Evolutionary conservation across 2,797 vertebrate genomes (phyloP).

Genomic region (Rhinoraja longicauda): DNA sequence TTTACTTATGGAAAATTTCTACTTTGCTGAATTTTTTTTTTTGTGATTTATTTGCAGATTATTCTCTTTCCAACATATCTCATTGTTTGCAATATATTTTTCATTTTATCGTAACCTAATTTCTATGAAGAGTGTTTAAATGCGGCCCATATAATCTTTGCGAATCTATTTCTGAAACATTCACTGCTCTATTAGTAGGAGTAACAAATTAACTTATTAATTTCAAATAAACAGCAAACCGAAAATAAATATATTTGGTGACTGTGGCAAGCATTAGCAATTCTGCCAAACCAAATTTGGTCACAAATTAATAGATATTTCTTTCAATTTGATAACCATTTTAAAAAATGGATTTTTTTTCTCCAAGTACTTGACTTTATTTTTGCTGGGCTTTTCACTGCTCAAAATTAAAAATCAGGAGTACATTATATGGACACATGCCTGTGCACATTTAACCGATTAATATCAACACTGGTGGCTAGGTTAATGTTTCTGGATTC

Average conservation of each 20-base stretch:
- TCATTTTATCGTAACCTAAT: neutral
- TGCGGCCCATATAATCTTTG: neutral
- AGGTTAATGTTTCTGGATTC: too few relatives aligned
- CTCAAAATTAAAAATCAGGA: neutral
- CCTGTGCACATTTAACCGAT: neutral
- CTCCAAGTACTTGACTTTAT: neutral
- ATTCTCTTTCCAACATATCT: neutral
- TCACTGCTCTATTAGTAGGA: neutral
- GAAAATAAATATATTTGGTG: neutral
- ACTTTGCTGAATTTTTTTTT: slow-evolving; percentile 15
- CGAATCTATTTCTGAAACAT: neutral
- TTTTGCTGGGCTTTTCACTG: neutral
- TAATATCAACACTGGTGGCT: too few relatives aligned
- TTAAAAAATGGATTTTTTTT: neutral
- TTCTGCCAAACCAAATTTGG: neutral
- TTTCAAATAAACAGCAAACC: neutral
- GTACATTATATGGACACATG: neutral
- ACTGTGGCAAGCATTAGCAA: neutral
- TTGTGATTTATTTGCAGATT: neutral
- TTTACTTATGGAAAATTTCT: neutral
- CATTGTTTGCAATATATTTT: neutral
- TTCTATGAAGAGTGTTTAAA: neutral
- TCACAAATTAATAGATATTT: neutral
- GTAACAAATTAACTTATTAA: neutral
- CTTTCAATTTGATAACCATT: neutral